Conservation (phyloP, 2,888 invertebrate genomes). For the Liopterus haemorrhoidalis region DNA sequence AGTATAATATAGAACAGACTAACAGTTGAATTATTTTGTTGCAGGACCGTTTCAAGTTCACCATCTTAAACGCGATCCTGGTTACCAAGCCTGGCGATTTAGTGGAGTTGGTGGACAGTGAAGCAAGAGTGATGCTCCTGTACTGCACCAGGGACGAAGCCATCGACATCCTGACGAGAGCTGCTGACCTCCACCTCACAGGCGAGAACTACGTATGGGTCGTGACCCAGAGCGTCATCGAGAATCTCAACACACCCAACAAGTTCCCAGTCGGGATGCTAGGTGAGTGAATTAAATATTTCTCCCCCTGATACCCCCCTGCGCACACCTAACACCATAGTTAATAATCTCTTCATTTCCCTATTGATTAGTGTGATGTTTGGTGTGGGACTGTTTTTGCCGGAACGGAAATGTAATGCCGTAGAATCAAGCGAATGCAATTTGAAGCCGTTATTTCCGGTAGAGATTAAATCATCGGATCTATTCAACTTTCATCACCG, state of each 20-base stretch:
- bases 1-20: background rate
- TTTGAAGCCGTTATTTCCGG: too few relatives aligned
- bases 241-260: conserved; percentile 65
- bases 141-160: conserved; percentile 88
- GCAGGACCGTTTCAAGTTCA: conserved; percentile 66
- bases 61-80: conserved; percentile 78
- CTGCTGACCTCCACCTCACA: conserved; percentile 69
- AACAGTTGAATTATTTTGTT: conserved; percentile 30
- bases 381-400: too few relatives aligned
- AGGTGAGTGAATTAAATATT: too few relatives aligned
- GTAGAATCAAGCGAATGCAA: too few relatives aligned
- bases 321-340: too few relatives aligned
- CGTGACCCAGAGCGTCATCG: conserved; percentile 89
- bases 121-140: conserved; percentile 86
- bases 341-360: too few relatives aligned
- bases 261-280: conserved; percentile 90
- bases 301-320: too few relatives aligned
- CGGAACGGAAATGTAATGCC: too few relatives aligned
- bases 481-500: too few relatives aligned
- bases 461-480: too few relatives aligned
- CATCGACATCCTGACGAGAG: conserved; percentile 70
- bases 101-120: conserved; percentile 76
- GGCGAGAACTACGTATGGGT: conserved; percentile 96
- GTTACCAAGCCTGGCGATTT: conserved; percentile 74
- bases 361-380: too few relatives aligned